Evolutionary conservation across 2,113 vertebrate genomes (phyloP).

Genomic region (Nestor notabilis): DNA sequence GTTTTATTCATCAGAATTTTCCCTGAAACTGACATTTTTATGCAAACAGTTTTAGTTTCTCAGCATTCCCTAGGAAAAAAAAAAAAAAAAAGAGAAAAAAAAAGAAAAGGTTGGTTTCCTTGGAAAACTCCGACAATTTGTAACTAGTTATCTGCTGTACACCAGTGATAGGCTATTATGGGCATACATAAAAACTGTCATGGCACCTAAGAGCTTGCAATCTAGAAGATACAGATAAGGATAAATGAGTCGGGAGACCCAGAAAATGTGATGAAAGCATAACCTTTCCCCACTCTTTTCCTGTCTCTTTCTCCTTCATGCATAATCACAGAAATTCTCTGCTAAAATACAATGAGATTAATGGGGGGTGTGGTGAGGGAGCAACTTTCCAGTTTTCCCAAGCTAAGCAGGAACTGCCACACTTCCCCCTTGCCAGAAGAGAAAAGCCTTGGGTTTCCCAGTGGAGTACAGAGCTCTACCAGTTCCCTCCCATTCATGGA

Average conservation of each 20-base stretch:
- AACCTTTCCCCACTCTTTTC: background rate
- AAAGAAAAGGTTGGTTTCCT: background rate
- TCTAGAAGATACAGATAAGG: conserved; percentile 29
- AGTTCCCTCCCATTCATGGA: background rate
- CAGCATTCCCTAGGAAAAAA: background rate
- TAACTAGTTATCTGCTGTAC: background rate
- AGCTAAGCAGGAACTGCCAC: background rate
- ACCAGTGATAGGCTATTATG: background rate
- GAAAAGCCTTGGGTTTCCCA: background rate
- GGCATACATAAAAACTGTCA: background rate
- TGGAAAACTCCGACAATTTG: background rate
- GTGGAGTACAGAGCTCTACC: background rate
- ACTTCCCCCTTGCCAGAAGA: background rate
- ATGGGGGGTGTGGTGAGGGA: fast-evolving
- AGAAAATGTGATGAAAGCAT: background rate
- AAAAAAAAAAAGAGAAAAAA: background rate
- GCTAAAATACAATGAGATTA: background rate
- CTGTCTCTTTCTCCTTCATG: background rate
- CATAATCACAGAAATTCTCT: background rate
- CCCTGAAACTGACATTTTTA: background rate
- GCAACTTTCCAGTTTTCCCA: background rate
- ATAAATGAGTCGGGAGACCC: background rate
- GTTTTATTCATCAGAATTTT: background rate
- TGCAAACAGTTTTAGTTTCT: background rate
- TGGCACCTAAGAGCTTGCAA: background rate